Conservation (phyloP, 2,888 invertebrate species). For the Chymomyza caudatula region DNA sequence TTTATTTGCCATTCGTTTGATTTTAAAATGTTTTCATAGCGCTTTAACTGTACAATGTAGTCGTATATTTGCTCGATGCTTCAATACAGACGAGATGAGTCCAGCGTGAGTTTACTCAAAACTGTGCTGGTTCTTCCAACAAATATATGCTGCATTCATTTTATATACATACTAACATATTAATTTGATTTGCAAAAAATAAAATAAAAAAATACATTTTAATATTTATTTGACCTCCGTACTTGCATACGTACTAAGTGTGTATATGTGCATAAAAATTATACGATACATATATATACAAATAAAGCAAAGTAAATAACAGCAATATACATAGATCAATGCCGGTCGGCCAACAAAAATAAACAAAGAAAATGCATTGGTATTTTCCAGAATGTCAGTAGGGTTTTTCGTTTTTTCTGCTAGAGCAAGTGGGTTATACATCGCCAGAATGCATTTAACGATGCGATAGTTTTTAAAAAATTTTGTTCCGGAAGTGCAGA, state of each 20-base stretch:
- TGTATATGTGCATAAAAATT: too few species aligned
- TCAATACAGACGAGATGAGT: background rate
- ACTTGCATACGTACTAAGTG: background rate
- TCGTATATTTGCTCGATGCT: background rate
- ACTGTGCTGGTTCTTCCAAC: background rate
- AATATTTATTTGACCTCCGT: background rate
- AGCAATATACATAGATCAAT: background rate
- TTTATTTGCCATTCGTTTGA: conserved; percentile 11
- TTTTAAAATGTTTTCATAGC: conserved; percentile 8
- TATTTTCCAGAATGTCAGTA: background rate
- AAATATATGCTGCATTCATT: background rate
- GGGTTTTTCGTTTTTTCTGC: too few species aligned
- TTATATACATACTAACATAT: background rate
- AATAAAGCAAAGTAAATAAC: background rate
- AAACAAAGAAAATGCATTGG: background rate
- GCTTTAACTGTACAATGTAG: background rate
- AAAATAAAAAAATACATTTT: background rate
- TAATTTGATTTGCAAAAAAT: background rate
- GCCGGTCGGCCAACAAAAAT: background rate
- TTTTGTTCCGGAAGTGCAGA: too few species aligned
- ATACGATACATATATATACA: background rate
- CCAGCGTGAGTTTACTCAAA: too few species aligned
- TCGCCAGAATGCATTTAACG: too few species aligned
- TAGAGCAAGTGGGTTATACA: too few species aligned
- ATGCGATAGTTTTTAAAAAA: too few species aligned